These are phyloP conservation scores for Manis pentadactyla DNA, from an alignment of 2,797 vertebrate genomes.

Conservation along the genomic window DNA sequence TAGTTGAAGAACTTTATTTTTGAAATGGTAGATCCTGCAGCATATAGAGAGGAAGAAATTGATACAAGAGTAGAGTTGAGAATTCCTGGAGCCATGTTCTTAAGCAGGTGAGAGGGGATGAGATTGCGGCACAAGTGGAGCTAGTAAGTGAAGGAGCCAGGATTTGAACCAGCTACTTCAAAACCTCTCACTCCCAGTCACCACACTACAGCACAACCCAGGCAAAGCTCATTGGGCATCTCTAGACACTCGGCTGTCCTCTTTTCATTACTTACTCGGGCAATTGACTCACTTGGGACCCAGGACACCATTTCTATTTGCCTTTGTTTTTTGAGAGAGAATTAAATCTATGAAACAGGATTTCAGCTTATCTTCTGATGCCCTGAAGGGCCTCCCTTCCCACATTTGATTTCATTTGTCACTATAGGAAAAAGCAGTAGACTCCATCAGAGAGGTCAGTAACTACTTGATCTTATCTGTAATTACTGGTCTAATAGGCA, in stretches of 20 bases:
- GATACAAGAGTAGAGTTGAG: neutral
- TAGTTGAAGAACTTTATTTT: neutral
- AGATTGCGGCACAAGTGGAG: neutral
- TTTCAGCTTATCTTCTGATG: slow-evolving; percentile 13
- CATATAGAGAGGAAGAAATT: slow-evolving; percentile 3
- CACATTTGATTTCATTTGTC: slow-evolving; percentile 19
- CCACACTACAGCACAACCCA: neutral
- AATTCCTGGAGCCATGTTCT: neutral
- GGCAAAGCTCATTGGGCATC: neutral
- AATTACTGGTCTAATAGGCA: neutral
- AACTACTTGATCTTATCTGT: neutral
- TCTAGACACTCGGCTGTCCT: neutral
- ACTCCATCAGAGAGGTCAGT: neutral
- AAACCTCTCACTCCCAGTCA: neutral
- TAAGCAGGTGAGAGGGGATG: neutral
- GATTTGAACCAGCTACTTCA: slow-evolving; percentile 38
- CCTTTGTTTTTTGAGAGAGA: slow-evolving; percentile 18
- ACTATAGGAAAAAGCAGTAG: neutral
- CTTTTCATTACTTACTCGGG: neutral
- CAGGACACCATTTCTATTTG: slow-evolving; percentile 2
- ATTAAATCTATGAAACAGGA: slow-evolving; percentile 43
- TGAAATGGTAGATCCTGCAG: neutral
- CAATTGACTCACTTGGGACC: slow-evolving; percentile 17
- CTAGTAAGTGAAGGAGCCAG: neutral
- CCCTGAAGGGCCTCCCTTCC: neutral